Evolutionary conservation across 2,888 invertebrate genomes (phyloP), one percentile per base, ranked within the genome.

Genomic region (Sycophila texana): DNA sequence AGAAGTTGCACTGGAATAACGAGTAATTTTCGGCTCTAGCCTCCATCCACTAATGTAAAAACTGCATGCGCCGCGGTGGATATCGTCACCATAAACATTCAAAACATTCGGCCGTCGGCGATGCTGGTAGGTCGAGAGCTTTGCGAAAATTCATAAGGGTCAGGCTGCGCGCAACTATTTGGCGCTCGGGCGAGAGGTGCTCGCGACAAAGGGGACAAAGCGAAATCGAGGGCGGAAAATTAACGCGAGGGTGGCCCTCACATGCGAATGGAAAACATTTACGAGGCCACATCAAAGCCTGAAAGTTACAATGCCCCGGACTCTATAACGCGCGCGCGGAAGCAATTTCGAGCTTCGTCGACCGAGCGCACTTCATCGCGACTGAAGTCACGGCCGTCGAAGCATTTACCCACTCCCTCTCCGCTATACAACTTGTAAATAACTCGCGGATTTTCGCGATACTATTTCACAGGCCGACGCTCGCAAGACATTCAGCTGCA

Each of bases 261-360:
- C 53, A 53, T n/a, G n/a, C 53, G 30, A 49, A 26, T 60, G 22
- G 49, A 71, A 71, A 74, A 65, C 63, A 65, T 65, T 58, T 57
- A n/a, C 55, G 39, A 47, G 47, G 22, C 47, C 65, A n/a, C 55
- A 26, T 58, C 66, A 74, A 66, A 74, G 74, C 47, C 13, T 18
- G 49, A 67, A 67, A 67, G 74, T 74, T 74, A 16, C 60, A 66
- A 39, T 60, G n/a, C 20, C 2, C 14, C 7, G 14, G 3, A 4
- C 63, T 13, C 61, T 10, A 22, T 39, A 22, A 22, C 58, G n/a
- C 30, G 68, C 14, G 18, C 22, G 61, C 61, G 75, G 60, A 75
- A 68, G 75, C 75, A 75, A 75, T 68, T 75, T 75, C 68, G 39
- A 47, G 49, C 71, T 49, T 26, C 53, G 26, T 16, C 67, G 53